Conservation (phyloP, 1,140 invertebrate genomes). For the Chironomus tepperi region DNA sequence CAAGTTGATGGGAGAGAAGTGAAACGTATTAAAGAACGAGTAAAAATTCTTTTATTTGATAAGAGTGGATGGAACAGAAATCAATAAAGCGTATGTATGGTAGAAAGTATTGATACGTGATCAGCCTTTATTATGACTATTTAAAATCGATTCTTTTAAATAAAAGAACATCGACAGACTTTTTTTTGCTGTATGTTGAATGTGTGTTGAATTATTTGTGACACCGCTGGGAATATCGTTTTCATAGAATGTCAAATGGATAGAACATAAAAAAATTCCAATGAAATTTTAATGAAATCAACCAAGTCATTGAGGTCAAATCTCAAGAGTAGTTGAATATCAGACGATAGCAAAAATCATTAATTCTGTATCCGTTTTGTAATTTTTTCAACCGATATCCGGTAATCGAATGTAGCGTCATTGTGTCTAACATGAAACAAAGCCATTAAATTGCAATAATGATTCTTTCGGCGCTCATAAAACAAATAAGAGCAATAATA, state of each 20-base stretch:
- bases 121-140: neutral
- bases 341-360: neutral
- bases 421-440: slow-evolving; percentile 1
- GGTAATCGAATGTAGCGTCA: neutral
- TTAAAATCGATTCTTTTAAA: slow-evolving; percentile 14
- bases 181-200: neutral
- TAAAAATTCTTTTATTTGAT: slow-evolving; percentile 15
- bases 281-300: slow-evolving; percentile 21
- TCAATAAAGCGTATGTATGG: slow-evolving; percentile 21
- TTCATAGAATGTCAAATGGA: neutral
- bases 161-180: neutral
- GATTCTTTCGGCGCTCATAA: slow-evolving; percentile 16
- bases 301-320: neutral
- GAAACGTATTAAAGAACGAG: neutral
- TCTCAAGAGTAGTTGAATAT: neutral
- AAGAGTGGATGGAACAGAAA: neutral
- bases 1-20: neutral
- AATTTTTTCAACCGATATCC: neutral
- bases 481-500: slow-evolving; percentile 19
- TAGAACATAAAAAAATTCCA: neutral
- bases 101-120: neutral
- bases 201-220: slow-evolving; percentile 20
- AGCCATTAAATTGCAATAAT: slow-evolving; percentile 17
- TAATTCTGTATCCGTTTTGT: neutral
- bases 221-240: neutral